Percentiles rank a stretch among this genome's conserved stretches.
phyloP scores from a whole-genome alignment of 2,797 vertebrate species.

The Hyperoplus immaculatus region DNA sequence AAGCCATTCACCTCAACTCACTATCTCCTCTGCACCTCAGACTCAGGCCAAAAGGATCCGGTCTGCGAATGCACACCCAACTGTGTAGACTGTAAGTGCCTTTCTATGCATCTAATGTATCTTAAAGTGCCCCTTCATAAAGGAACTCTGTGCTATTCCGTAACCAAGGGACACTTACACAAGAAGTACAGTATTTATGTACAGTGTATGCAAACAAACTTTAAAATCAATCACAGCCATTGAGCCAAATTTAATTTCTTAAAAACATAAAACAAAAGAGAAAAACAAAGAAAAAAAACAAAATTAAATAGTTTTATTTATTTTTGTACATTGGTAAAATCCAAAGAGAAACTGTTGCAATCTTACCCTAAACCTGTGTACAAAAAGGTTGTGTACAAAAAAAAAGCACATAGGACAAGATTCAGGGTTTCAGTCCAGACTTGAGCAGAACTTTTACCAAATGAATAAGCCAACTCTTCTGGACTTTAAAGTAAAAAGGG shows the following conservation, averaged over 20 bases:
- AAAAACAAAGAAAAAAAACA: conserved; percentile 76
- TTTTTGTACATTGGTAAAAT: conserved; percentile 81
- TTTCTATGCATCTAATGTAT: conserved; percentile 83
- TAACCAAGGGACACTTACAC: conserved; percentile 79
- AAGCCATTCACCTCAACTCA: conserved; percentile 85
- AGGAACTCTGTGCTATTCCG: conserved; percentile 79
- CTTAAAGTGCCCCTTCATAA: conserved; percentile 72
- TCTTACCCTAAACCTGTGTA: conserved; percentile 85
- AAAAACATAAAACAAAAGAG: no score
- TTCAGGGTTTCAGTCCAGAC: conserved; percentile 82
- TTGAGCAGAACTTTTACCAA: conserved; percentile 77
- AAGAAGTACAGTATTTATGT: conserved; percentile 84
- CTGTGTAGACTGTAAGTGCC: conserved; percentile 83
- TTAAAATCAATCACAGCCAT: conserved; percentile 64
- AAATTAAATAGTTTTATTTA: conserved; percentile 85
- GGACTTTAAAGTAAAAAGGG: conserved; percentile 82
- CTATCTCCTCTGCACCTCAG: conserved; percentile 82
- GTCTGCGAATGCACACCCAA: conserved; percentile 76
- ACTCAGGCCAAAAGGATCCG: conserved; percentile 76
- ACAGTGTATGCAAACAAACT: conserved; percentile 74
- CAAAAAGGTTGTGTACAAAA: conserved; percentile 70
- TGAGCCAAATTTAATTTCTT: conserved; percentile 82
- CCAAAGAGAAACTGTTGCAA: conserved; percentile 83
- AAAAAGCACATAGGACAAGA: conserved; percentile 85
- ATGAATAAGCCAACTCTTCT: conserved; percentile 79